Conservation (phyloP, 2,797 vertebrate species). For the Clarias platycephalus region DNA sequence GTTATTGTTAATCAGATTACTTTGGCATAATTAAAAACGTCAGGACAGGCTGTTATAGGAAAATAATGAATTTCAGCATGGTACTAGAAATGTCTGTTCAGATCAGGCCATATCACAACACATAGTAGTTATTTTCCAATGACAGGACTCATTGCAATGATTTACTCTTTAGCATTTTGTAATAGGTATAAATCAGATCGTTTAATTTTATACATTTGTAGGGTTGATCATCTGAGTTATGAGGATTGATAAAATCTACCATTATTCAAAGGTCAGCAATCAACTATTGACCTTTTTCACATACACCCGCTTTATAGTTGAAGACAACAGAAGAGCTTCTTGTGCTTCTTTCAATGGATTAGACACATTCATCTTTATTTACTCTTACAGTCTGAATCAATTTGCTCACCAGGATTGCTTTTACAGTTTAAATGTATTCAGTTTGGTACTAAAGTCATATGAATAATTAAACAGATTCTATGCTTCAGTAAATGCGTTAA, state of each 20-base stretch:
- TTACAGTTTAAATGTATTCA: slow-evolving; percentile 34
- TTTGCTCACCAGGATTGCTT: slow-evolving; percentile 36
- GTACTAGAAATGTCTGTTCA: background rate
- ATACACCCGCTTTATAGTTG: slow-evolving; percentile 9
- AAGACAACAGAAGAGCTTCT: background rate
- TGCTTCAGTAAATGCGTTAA: slow-evolving; percentile 3
- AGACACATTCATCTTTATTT: slow-evolving; percentile 4
- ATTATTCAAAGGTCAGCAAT: slow-evolving; percentile 19
- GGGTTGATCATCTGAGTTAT: slow-evolving; percentile 1
- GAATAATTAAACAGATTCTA: slow-evolving; percentile 13
- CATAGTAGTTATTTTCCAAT: background rate
- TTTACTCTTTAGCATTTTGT: background rate
- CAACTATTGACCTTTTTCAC: background rate
- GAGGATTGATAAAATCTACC: background rate
- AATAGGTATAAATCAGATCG: background rate
- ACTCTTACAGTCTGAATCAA: background rate
- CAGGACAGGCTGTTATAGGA: background rate
- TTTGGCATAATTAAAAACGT: background rate
- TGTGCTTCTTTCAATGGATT: background rate
- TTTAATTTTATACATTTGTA: background rate
- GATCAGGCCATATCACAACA: background rate
- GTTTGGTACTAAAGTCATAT: slow-evolving; percentile 32
- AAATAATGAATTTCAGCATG: background rate
- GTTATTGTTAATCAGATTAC: background rate
- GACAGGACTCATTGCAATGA: background rate